Evolutionary conservation across 2,797 vertebrate species (phyloP).

Genomic region (Myotis vivesi): DNA sequence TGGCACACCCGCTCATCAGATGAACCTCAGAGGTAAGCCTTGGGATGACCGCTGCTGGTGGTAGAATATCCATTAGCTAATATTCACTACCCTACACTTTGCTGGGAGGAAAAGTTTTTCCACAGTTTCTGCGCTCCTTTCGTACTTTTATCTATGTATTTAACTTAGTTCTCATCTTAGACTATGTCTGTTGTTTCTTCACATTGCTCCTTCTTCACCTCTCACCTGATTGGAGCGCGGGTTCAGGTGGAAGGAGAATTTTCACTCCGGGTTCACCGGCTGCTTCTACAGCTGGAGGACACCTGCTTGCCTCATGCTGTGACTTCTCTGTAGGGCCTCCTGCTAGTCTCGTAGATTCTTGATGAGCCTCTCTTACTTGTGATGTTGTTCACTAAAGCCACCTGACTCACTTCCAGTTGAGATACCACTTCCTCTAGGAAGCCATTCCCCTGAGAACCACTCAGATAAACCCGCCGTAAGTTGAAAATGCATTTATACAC

Average conservation of each 20-base stretch:
- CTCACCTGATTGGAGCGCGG: conserved; percentile 88
- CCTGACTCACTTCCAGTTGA: background rate
- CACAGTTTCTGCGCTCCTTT: background rate
- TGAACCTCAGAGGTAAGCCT: conserved; percentile 95
- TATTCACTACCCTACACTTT: background rate
- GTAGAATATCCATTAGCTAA: background rate
- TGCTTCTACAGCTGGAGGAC: conserved; percentile 78
- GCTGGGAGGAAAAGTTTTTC: background rate
- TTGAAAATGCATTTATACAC: background rate
- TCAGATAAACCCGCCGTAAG: background rate
- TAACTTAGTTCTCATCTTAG: background rate
- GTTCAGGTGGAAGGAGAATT: conserved; percentile 79
- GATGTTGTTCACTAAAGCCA: background rate
- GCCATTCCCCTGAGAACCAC: background rate
- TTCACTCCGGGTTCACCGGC: conserved; percentile 77
- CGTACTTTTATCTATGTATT: background rate
- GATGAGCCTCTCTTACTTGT: background rate
- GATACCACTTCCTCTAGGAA: background rate
- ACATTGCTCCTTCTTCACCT: conserved; percentile 88
- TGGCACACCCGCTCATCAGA: conserved; percentile 94
- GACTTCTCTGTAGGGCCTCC: conserved; percentile 71
- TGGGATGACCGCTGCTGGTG: background rate
- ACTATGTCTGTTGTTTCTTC: conserved; percentile 80
- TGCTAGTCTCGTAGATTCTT: conserved; percentile 53
- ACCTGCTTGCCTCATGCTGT: conserved; percentile 74